These are phyloP conservation scores for Setipinna tenuifilis DNA, from an alignment of 2,797 vertebrate species.

Conservation along the genomic window DNA sequence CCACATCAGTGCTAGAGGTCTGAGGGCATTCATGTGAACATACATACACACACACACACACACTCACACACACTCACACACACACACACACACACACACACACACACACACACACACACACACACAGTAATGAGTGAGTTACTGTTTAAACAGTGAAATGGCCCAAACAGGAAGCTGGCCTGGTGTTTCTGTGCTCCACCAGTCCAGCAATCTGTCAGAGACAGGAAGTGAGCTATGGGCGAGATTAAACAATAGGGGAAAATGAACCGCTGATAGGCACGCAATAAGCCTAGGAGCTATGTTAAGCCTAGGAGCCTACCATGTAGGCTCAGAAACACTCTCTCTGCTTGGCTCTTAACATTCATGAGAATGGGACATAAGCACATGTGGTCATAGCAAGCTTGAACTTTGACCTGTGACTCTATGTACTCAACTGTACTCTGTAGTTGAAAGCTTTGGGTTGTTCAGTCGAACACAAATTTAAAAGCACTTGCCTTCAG, in stretches of 20 bases:
- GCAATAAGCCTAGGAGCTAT: neutral
- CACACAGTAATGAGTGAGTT: neutral
- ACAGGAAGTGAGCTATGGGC: constrained; percentile 1
- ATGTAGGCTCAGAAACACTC: neutral
- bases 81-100: neutral
- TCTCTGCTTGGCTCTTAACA: neutral
- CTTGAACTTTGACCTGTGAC: no score
- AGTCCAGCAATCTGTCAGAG: neutral
- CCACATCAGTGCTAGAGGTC: neutral
- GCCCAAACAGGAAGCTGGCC: neutral
- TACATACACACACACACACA: neutral
- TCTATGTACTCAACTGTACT: no score
- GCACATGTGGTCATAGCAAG: no score
- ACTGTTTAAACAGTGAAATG: constrained; percentile 4
- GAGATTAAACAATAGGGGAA: neutral
- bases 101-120: constrained; percentile 11
- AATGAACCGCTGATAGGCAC: neutral
- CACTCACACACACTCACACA: no score
- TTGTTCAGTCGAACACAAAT: no score
- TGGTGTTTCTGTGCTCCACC: neutral
- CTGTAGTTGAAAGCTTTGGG: no score
- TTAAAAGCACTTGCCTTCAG: no score
- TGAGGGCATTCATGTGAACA: neutral
- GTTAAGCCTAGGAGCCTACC: neutral
- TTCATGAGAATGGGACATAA: no score